A percentile compares a stretch with the other conserved stretches of the same genome.
These are phyloP conservation scores for Phytoseiulus persimilis DNA, from an alignment of 2,888 invertebrate species.

Conservation along the genomic window DNA sequence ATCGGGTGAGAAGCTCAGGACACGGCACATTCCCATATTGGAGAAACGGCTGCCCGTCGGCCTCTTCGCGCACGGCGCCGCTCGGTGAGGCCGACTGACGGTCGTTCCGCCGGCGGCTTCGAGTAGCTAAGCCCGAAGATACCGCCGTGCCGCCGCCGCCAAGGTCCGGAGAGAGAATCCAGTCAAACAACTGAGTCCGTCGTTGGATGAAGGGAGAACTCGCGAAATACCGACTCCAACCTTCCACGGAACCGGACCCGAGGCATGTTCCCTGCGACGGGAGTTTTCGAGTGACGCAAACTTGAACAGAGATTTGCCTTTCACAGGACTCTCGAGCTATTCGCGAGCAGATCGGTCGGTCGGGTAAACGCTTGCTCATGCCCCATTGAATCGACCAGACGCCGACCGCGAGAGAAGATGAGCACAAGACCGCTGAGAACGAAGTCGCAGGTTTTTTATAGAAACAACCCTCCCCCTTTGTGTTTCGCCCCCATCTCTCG, in stretches of 20 bases:
- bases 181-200: not conserved
- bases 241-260: too few relatives aligned
- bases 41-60: not conserved
- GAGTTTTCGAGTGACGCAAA: not conserved
- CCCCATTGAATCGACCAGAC: not conserved
- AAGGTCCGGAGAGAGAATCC: not conserved
- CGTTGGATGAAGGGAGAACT: not conserved
- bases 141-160: not conserved
- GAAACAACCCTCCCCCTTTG: not conserved
- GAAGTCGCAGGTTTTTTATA: not conserved
- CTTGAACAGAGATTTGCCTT: not conserved
- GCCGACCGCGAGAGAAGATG: not conserved
- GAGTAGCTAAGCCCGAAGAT: not conserved
- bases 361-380: not conserved
- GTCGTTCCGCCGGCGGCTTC: not conserved
- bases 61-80: not conserved
- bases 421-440: not conserved
- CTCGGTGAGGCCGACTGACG: not conserved
- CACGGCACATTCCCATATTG: constrained; percentile 5
- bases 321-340: not conserved
- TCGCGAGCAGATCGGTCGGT: not conserved
- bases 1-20: not conserved
- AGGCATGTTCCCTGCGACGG: too few relatives aligned
- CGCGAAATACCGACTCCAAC: too few relatives aligned
- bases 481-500: not conserved